phyloP scores from a whole-genome alignment of 2,113 vertebrate genomes.

The Etia nguti region DNA sequence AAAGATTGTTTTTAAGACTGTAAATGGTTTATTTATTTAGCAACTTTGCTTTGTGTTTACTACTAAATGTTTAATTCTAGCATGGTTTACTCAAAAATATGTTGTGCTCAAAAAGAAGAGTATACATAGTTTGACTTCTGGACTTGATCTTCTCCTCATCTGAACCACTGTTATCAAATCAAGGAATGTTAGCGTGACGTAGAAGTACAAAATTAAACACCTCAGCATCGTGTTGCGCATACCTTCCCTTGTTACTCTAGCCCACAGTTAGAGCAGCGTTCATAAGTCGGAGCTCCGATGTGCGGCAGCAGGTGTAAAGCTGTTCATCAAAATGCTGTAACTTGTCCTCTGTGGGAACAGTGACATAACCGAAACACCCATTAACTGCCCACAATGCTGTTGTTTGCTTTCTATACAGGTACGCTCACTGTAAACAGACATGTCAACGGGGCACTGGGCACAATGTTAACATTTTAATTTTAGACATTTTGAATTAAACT shows the following conservation, averaged over 20 bases:
- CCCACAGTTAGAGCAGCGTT: not conserved
- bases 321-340: not conserved
- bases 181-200: not conserved
- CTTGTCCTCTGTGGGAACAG: not conserved
- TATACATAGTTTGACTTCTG: not conserved
- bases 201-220: not conserved
- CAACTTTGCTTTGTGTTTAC: too few species aligned
- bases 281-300: constrained; percentile 3
- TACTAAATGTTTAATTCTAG: not conserved
- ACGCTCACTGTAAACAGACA: not conserved
- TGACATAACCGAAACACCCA: not conserved
- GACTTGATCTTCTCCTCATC: not conserved
- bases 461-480: not conserved
- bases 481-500: not conserved
- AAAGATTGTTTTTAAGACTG: too few species aligned
- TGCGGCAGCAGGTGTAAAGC: constrained; percentile 26
- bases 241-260: not conserved
- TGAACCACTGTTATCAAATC: not conserved
- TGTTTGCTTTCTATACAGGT: not conserved
- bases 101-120: not conserved
- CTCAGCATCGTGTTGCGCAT: not conserved
- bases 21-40: too few species aligned
- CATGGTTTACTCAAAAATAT: not conserved
- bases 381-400: too few species aligned
- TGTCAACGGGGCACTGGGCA: not conserved